Conservation (phyloP, 2,797 vertebrate genomes). For the Falco cherrug region DNA sequence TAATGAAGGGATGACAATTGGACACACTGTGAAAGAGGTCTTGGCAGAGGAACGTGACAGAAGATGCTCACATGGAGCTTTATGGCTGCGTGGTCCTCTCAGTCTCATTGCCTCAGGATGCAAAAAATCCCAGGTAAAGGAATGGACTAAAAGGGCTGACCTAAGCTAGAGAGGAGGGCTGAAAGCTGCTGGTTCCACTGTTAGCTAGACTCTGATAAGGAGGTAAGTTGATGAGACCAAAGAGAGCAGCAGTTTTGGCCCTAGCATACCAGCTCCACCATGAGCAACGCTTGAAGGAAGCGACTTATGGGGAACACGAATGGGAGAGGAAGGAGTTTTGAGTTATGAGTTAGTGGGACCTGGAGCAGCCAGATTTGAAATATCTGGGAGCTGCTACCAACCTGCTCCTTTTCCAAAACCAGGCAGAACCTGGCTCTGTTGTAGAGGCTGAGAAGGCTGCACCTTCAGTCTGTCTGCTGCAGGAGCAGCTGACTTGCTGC, state of each 20-base stretch:
- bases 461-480: background rate
- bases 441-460: background rate
- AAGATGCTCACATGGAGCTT: background rate
- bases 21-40: background rate
- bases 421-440: background rate
- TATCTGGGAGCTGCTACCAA: background rate
- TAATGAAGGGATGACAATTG: background rate
- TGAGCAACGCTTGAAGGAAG: background rate
- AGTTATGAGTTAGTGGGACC: background rate
- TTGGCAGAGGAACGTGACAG: fast-evolving
- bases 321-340: background rate
- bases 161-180: background rate
- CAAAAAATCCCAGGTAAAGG: background rate
- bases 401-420: background rate
- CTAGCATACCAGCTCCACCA: background rate
- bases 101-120: background rate
- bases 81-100: background rate
- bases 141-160: background rate
- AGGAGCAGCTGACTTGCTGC: background rate
- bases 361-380: background rate
- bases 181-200: background rate
- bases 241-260: background rate
- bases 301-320: background rate
- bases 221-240: background rate
- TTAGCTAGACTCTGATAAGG: background rate